Evolutionary conservation across 2,888 invertebrate species (phyloP).

Genomic region (Xanthorhoe spadicearia): DNA sequence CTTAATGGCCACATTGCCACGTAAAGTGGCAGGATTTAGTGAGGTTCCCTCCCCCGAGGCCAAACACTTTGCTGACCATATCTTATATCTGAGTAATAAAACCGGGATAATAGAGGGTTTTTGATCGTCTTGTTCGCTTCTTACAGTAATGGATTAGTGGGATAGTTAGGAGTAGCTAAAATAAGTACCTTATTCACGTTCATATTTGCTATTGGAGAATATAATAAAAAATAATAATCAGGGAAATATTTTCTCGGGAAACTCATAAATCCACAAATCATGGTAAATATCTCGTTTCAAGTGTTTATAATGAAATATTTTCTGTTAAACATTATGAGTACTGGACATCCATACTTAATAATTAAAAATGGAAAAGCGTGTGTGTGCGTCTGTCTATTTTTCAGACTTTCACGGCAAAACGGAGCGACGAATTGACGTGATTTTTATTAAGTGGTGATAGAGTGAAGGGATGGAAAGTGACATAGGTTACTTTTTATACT

Average conservation of each 20-base stretch:
- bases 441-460: no score
- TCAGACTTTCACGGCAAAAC: no score
- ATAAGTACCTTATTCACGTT: conserved; percentile 34
- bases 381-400: no score
- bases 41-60: conserved; percentile 64
- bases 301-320: no score
- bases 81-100: conserved; percentile 67
- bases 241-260: conserved; percentile 27
- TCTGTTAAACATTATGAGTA: no score
- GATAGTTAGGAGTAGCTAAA: conserved; percentile 20
- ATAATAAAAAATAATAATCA: conserved; percentile 37
- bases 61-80: conserved; percentile 73
- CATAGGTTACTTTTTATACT: no score
- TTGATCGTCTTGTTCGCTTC: conserved; percentile 55
- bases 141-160: conserved; percentile 40
- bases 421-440: no score
- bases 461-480: no score
- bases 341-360: no score
- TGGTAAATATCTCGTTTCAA: no score
- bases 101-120: conserved; percentile 62
- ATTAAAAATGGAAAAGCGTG: no score
- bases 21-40: conserved; percentile 77
- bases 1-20: conserved; percentile 72
- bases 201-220: conserved; percentile 33
- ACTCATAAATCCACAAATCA: no score